Evolutionary conservation across 2,797 vertebrate species (phyloP), one percentile per base, ranked within the genome.

Genomic region (Capromys pilorides): DNA sequence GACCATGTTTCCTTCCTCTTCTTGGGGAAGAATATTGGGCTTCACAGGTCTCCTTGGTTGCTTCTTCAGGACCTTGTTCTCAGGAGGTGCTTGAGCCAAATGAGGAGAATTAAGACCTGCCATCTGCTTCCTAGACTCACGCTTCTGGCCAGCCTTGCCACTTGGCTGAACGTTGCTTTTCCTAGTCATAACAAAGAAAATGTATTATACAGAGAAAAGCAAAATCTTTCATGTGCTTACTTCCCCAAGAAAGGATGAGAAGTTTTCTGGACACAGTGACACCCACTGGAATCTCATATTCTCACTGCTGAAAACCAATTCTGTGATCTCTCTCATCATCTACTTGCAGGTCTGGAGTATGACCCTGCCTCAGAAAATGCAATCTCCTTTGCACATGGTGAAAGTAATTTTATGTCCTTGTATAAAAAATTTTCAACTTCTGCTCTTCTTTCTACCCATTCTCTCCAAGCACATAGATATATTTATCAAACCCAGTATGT

Each of bases 261-360:
- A 5, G 21, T 5, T 6, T 9, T 14, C 36, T 77, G 64, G 31
- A 8, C 33, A 26, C 14, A 5, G 6, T 62, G 16, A 13, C 19
- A 3, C 9, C 22, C 21, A 24, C 54, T 18, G 21, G 54, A 3
- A 0, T 31, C 22, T 3, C 0, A 3, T 51, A 16, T 41, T n/a
- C 86, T 69, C 28, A 0, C 22, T 16, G 22, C 9, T 4, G 18
- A 14, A 8, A 9, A n/a, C 26, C 36, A 19, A 36, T n/a, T 80
- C 13, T 75, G 41, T 19, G 64, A 88, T 6, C 36, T 89, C 8
- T 89, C 10, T 69, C 11, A 24, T 21, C 11, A 2, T 83, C 12
- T 2, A 18, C 10, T 33, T 31, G 14, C 28, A 45, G 45, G 45
- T 77, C n/a, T 51, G 11, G 36, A 54, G 26, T 1, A 5, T 18